Conservation (phyloP, 2,888 invertebrate species). For the Spilarctia lutea region DNA sequence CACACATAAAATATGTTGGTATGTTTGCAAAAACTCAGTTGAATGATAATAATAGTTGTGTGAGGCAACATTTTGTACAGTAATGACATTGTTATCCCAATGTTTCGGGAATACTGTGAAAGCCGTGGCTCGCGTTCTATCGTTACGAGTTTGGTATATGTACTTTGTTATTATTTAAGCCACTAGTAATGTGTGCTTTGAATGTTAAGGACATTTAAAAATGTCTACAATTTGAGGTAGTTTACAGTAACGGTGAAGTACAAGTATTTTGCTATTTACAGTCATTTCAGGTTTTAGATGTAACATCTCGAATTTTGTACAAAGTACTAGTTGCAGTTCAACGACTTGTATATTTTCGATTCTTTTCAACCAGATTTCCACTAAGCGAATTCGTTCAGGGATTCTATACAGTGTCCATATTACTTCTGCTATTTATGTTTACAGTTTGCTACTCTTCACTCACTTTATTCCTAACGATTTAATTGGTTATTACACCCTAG, state of each 20-base stretch:
- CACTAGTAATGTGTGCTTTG: neutral
- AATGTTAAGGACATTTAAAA: neutral
- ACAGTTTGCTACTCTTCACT: neutral
- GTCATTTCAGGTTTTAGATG: neutral
- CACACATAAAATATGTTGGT: neutral
- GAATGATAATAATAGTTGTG: neutral
- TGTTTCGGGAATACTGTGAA: neutral
- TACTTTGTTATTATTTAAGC: neutral
- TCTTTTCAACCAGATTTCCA: neutral
- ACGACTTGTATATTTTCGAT: neutral
- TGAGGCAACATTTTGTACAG: neutral
- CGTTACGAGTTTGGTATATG: neutral
- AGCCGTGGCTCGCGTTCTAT: neutral
- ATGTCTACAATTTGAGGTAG: too few relatives aligned
- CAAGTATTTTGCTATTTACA: too few relatives aligned
- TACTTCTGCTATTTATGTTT: too few relatives aligned
- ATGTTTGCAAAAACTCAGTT: neutral
- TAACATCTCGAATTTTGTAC: neutral
- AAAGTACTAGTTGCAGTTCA: neutral
- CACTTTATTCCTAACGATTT: too few relatives aligned
- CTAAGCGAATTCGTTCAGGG: too few relatives aligned
- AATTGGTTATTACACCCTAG: too few relatives aligned
- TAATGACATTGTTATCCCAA: constrained; percentile 4
- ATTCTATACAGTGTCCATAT: too few relatives aligned
- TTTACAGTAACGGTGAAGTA: too few relatives aligned